phyloP scores from a whole-genome alignment of 2,797 vertebrate genomes.

The Protosalanx chinensis region DNA sequence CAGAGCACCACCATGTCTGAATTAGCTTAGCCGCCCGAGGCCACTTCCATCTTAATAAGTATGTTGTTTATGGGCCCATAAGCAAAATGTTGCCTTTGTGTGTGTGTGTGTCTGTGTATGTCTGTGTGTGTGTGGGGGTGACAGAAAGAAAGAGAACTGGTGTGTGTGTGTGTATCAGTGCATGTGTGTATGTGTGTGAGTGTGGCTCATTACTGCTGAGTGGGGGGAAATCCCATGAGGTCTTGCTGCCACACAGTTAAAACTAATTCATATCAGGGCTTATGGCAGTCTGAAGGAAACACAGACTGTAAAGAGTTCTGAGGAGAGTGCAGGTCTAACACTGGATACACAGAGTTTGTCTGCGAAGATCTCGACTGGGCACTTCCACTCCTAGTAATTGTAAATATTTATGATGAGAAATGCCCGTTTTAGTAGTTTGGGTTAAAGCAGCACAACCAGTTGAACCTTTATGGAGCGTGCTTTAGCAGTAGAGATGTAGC shows the following conservation, averaged over 20 bases:
- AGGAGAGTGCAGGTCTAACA: neutral
- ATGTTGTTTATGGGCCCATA: slow-evolving; percentile 70
- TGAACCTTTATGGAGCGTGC: too few species aligned
- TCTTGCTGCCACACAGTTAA: slow-evolving; percentile 12
- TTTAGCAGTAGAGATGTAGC: too few species aligned
- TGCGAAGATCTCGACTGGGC: neutral
- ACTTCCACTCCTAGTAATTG: neutral
- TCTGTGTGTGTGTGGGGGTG: too few species aligned
- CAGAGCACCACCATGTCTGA: slow-evolving; percentile 39
- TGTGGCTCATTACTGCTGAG: slow-evolving; percentile 70
- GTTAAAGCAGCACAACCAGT: too few species aligned
- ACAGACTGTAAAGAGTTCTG: slow-evolving; percentile 4
- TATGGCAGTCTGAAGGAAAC: slow-evolving; percentile 24
- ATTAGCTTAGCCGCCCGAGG: slow-evolving; percentile 56
- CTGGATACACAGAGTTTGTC: neutral
- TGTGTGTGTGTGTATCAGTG: too few species aligned
- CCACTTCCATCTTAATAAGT: slow-evolving; percentile 71
- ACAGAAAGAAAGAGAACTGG: too few species aligned
- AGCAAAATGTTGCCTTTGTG: slow-evolving; percentile 62
- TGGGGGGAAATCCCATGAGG: slow-evolving; percentile 46
- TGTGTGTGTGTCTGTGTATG: too few species aligned
- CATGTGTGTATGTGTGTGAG: slow-evolving; percentile 9
- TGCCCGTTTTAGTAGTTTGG: too few species aligned
- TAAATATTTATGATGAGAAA: neutral
- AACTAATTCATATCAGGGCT: slow-evolving; percentile 29